Evolutionary conservation across 2,113 vertebrate species (phyloP).

Genomic region (Nothoprocta pentlandii): DNA sequence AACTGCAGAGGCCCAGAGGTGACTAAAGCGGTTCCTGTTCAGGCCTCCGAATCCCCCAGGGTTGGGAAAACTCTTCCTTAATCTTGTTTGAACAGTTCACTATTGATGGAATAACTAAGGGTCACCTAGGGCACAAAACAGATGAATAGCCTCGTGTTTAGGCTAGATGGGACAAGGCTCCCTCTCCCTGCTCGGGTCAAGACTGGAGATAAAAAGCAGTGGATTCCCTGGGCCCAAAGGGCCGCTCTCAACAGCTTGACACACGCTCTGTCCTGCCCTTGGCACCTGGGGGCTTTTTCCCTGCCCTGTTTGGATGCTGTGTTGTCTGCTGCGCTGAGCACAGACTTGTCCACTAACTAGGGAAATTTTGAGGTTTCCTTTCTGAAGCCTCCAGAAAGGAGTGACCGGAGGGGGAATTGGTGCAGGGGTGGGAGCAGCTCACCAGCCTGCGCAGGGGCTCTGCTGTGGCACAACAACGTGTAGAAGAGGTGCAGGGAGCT

Average conservation of each 20-base stretch:
- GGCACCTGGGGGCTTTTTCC: background rate
- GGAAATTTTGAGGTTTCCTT: background rate
- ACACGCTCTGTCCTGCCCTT: background rate
- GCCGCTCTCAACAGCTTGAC: rapidly evolving
- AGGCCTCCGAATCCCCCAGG: background rate
- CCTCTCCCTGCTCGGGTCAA: background rate
- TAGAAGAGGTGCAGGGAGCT: background rate
- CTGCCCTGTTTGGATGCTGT: background rate
- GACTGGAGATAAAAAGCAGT: background rate
- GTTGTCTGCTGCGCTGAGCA: background rate
- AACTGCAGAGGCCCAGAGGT: background rate
- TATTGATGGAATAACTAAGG: rapidly evolving
- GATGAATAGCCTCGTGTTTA: background rate
- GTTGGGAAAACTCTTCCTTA: background rate
- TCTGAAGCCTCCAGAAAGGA: background rate
- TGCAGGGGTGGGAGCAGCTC: background rate
- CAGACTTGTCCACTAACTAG: background rate
- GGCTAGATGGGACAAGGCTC: background rate
- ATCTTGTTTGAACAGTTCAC: background rate
- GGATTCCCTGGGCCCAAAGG: background rate
- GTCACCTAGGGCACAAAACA: background rate
- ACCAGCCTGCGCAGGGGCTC: background rate
- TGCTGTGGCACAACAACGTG: background rate
- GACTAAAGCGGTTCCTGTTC: background rate
- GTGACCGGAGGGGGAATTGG: background rate